Base-by-base conservation (phyloP, 2,888 invertebrate species). In the Drosophila eohydei region DNA sequence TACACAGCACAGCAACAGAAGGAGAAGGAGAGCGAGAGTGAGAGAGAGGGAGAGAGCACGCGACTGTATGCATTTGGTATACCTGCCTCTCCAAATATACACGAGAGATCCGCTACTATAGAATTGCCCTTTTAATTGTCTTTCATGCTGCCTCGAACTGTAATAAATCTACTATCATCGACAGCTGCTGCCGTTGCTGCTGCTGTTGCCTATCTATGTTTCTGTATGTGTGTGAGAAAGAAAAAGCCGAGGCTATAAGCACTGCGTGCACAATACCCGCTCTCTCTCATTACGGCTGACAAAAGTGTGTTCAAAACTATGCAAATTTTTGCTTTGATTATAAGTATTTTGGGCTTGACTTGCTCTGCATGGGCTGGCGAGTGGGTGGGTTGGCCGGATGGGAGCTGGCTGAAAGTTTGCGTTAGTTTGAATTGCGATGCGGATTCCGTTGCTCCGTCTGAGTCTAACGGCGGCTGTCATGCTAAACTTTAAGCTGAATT, bases 321-420 rank as follows among this genome's bases (percentile, higher is more conserved):
- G 84, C 80, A 84, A 86, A 84, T 84, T 78, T 83, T 36, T 54
- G 67, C 77, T 73, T 77, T 77, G 77, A 77, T 77, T 77, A 73
- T 73, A 60, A 60, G 62, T 60, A 72, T 67, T 52, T 72, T 50
- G 11, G 62, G 54, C 38, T 50, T 41, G 38, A 12, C 30, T 12
- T 26, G 14, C 43, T 63, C 4, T 5, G 12, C 16, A 16, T 3
- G 26, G 36, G 2, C 12, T 5, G 32, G 41, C 8, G 46, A 1
- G 50, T 30, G 30, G 34, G 36, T 7, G 12, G 21, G 21, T 12
- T 51, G 50, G 38, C 36, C 6, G 21, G 21, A 21, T 21, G 21
- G 21, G 21, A 1, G 21, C 21, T 26, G 38, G 28, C 28, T 54
- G 2, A 52, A 55, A 63, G 40, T 65, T 57, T 34, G 57, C 26